Evolutionary conservation across 2,113 vertebrate genomes (phyloP), one percentile per base, ranked within the genome.

Genomic region (Eptesicus fuscus): DNA sequence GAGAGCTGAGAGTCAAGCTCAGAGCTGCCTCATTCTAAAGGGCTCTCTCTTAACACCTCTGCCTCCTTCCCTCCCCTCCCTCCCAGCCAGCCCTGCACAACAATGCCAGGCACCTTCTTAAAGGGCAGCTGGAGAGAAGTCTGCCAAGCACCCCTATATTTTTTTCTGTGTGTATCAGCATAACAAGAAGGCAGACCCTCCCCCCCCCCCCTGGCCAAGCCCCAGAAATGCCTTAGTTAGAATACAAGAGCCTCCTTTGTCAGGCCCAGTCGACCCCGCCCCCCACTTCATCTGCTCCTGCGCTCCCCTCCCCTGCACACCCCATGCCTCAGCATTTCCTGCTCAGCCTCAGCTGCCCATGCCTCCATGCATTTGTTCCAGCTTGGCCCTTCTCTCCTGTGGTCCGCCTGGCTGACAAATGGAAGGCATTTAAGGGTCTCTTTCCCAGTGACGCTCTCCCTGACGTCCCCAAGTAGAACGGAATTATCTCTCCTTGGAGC

Each of bases 231-330:
- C 35, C 70, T 49, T 16, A 9, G 35, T 7, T 7, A 18, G 42
- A 49, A 73, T 8, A 14, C 13, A 13, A 11, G 42, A 61, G 23
- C 59, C 44, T 40, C 83, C 35, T 77, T 9, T 4, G 0, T 80
- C 63, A 53, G 6, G 5, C 37, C 51, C 6, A 0, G 10, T n/a
- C 20, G 13, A 4, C 22, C 1, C 17, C 17, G 18, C 22, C 3
- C 16, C 71, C 18, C n/a, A 30, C 53, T 37, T 32, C 3, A 1
- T 49, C 35, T 53, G 63, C 18, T 25, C 0, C n/a, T 28, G 20
- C 25, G 25, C 25, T 32, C 4, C 20, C 30, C 25, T 32, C 5
- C 49, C n/a, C 22, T 22, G 9, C 40, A 51, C 5, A 42, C 16
- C 5, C 37, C 20, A 16, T 14, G 35, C n/a, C 40, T 88, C 16